Conservation (phyloP, 2,113 vertebrate species). For the Podarcis raffonei region DNA sequence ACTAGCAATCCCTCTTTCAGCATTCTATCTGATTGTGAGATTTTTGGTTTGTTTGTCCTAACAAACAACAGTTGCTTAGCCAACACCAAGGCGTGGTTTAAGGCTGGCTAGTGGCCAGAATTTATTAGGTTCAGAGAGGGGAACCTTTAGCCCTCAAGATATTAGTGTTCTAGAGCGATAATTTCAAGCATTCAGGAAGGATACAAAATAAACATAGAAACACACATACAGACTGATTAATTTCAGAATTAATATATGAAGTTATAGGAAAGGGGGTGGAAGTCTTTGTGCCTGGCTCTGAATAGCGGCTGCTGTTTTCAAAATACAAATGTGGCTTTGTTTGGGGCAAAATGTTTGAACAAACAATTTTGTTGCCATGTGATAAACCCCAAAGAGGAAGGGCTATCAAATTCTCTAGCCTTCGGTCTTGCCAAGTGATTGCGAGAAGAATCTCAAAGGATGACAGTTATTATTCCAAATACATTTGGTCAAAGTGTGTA, state of each 20-base stretch:
- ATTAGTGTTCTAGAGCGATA: not conserved
- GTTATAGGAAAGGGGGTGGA: not conserved
- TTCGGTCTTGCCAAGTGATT: not conserved
- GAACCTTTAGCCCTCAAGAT: too few species aligned
- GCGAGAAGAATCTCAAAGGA: not conserved
- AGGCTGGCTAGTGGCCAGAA: too few species aligned
- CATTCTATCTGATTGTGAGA: too few species aligned
- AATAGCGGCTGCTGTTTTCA: slow-evolving; percentile 22
- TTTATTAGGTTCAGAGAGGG: too few species aligned
- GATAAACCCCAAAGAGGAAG: not conserved
- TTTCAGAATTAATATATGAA: slow-evolving; percentile 12
- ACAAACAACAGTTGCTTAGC: too few species aligned
- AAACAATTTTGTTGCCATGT: slow-evolving; percentile 37
- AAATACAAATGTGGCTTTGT: slow-evolving; percentile 18
- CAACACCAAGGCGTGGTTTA: too few species aligned
- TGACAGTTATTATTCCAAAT: not conserved
- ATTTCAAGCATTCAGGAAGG: not conserved
- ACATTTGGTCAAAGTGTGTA: not conserved
- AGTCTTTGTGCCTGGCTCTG: not conserved
- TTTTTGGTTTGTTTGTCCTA: too few species aligned
- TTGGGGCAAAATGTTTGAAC: slow-evolving; percentile 11
- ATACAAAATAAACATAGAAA: not conserved
- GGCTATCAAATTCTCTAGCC: not conserved
- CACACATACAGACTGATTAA: not conserved
- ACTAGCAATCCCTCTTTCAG: too few species aligned